Evolutionary conservation across 2,113 vertebrate genomes (phyloP).

Genomic region (Ifrita kowaldi): DNA sequence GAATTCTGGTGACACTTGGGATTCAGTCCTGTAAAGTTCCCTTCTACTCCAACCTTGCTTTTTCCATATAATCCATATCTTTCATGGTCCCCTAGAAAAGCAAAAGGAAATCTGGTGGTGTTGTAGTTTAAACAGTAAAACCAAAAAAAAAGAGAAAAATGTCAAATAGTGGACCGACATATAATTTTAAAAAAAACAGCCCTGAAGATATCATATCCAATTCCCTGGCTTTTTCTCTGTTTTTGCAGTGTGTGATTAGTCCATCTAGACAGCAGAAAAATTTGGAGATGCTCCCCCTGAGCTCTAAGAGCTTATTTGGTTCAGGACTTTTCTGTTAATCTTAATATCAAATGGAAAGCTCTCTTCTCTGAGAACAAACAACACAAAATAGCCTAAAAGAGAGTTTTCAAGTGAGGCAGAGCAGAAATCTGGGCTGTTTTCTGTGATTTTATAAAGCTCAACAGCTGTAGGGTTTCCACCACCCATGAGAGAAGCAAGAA

Average conservation of each 20-base stretch:
- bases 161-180: not conserved
- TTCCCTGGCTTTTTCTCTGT: not conserved
- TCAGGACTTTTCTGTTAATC: not conserved
- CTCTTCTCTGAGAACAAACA: not conserved
- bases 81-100: not conserved
- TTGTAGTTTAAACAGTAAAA: not conserved
- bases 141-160: too few relatives aligned
- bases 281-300: not conserved
- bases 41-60: not conserved
- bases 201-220: not conserved
- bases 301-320: not conserved
- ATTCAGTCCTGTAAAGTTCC: not conserved
- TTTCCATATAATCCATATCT: not conserved
- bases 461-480: not conserved
- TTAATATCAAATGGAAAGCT: not conserved
- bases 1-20: not conserved
- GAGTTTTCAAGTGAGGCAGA: not conserved
- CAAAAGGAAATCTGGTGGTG: not conserved
- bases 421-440: not conserved
- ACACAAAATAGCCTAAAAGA: not conserved
- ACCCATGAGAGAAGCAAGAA: not conserved
- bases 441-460: not conserved
- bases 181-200: not conserved
- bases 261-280: conserved; percentile 64
- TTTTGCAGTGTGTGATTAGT: conserved; percentile 60